Conservation (phyloP, 1,140 invertebrate genomes). For the Scaptomyza hsui region DNA sequence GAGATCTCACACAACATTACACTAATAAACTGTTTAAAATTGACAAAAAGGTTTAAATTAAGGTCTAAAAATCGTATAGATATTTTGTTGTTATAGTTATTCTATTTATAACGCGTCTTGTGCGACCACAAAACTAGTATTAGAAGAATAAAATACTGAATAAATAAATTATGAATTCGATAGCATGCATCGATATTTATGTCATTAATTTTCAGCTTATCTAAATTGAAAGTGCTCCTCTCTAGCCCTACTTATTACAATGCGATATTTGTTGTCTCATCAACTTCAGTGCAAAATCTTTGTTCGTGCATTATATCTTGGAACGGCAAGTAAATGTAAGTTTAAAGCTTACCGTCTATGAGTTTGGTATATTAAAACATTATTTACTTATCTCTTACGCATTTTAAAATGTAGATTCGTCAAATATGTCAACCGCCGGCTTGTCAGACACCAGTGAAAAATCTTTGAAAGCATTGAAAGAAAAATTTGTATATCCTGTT, state of each 20-base stretch:
- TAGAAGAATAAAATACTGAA: neutral
- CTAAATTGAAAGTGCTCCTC: slow-evolving; percentile 4
- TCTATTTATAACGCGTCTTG: too few species aligned
- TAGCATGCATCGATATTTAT: slow-evolving; percentile 12
- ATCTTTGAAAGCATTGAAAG: slow-evolving; percentile 28
- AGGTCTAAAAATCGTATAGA: neutral
- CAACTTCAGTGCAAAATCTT: slow-evolving; percentile 36
- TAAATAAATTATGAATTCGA: too few species aligned
- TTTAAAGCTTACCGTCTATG: neutral
- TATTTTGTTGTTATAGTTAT: too few species aligned
- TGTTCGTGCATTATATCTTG: slow-evolving; percentile 24
- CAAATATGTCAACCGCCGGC: slow-evolving; percentile 11
- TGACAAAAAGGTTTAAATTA: neutral
- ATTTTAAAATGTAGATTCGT: slow-evolving; percentile 7
- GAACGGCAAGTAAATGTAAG: slow-evolving; percentile 26
- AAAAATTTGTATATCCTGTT: slow-evolving; percentile 87
- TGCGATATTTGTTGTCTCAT: slow-evolving; percentile 43
- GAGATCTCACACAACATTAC: slow-evolving; percentile 86
- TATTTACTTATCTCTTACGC: neutral
- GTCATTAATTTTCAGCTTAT: neutral
- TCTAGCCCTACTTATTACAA: slow-evolving; percentile 29
- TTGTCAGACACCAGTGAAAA: slow-evolving; percentile 4
- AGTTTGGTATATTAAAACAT: neutral
- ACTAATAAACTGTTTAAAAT: slow-evolving; percentile 66
- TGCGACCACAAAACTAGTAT: neutral